Evolutionary conservation across 2,797 vertebrate genomes (phyloP), one percentile per base, ranked within the genome.

Genomic region (Anableps anableps): DNA sequence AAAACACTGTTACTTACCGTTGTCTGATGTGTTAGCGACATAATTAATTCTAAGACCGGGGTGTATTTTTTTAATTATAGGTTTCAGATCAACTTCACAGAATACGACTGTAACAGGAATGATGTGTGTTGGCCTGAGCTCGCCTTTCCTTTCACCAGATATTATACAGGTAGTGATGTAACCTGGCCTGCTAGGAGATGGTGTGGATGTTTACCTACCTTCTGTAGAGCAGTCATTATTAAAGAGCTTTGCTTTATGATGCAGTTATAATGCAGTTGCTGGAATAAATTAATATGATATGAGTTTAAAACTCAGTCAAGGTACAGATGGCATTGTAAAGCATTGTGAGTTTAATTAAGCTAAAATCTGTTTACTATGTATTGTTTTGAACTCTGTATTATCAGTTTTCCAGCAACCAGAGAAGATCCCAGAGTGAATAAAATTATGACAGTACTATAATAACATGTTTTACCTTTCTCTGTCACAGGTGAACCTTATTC

Each of bases 81-180:
- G 78, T 99, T 97, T 93, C 96, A 97, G 89, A 95, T 97, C 50
- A 97, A 97, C 92, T 98, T 97, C 60, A 98, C 97, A 2, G 98
- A 98, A 83, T 98, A 97, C 29, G 97, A 99, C 94, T 99, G 98
- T 86, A 90, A 93, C 88, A 95, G 92, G 78, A 99, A 99, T 43
- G 97, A 98, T 0, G 96, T 98, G 60, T 99, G 99, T 80, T 99
- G 98, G 98, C 97, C 97, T 2, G 96, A 99, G 9, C 96, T 99
- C 0, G 92, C 95, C 0, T 99, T 97, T 74, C 98, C 97, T 0
- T 4, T 98, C 81, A 98, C 97, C 23, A 94, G 68, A 45, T 96
- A 96, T 93, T 99, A 99, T 83, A 97, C 95, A 94, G 98, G 99
- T 99, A 75, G 47, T 89, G 76, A 47, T 78, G 78, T 38, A 48